A percentile compares a stretch with the other conserved stretches of the same genome.
Evolutionary conservation across 2,113 vertebrate species (phyloP).

Genomic region (Grallaria varia): DNA sequence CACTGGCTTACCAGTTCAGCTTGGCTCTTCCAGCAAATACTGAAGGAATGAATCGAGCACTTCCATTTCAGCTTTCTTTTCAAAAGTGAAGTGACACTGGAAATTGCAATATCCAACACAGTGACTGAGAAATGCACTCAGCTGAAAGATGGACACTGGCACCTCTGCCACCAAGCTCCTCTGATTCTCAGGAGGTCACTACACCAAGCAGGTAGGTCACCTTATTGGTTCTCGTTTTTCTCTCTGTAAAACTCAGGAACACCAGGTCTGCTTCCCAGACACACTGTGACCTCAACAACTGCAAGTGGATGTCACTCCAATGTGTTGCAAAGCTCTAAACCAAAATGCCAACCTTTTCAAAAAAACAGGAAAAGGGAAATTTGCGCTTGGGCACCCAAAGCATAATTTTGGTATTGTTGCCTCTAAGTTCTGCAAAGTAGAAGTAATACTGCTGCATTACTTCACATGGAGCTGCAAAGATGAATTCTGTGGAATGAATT

Average conservation of each 20-base stretch:
- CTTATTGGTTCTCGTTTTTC: not conserved
- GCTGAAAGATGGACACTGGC: not conserved
- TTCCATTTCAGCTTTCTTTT: not conserved
- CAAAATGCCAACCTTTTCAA: accelerated
- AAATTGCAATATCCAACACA: not conserved
- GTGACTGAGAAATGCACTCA: not conserved
- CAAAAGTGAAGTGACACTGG: not conserved
- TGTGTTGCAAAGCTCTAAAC: not conserved
- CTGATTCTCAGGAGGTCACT: not conserved
- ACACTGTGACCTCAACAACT: not conserved
- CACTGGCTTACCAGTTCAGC: not conserved
- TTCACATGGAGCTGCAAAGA: not conserved
- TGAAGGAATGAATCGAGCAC: not conserved
- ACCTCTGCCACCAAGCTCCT: not conserved
- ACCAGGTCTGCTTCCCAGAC: not conserved
- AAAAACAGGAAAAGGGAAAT: not conserved
- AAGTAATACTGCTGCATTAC: not conserved
- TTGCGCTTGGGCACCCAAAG: not conserved
- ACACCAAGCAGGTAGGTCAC: not conserved
- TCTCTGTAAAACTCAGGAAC: not conserved
- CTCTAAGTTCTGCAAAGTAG: not conserved
- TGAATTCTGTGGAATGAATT: not conserved
- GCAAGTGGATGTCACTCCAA: not conserved
- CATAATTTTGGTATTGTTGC: not conserved
- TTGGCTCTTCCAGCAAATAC: not conserved